phyloP scores from a whole-genome alignment of 2,888 invertebrate genomes.

The Toxonevra muliebris region DNA sequence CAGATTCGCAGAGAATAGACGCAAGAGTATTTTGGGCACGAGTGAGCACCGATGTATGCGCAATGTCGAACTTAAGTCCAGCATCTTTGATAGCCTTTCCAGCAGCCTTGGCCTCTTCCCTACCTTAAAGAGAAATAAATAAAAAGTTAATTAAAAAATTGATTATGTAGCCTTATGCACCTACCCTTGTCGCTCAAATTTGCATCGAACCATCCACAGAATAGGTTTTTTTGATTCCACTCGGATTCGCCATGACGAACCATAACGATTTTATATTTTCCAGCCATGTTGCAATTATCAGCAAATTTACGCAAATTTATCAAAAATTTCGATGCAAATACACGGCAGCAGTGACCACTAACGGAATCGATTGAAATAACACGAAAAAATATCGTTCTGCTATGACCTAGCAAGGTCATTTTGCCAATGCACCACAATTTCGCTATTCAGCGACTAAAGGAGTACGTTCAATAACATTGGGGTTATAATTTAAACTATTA shows the following conservation, averaged over 20 bases:
- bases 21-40: conserved; percentile 82
- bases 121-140: conserved; percentile 46
- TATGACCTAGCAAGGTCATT: too few relatives aligned
- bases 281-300: conserved; percentile 53
- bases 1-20: conserved; percentile 74
- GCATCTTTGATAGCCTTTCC: conserved; percentile 82
- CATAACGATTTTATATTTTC: conserved; percentile 76
- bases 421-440: too few relatives aligned
- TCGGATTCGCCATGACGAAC: conserved; percentile 81
- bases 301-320: neutral
- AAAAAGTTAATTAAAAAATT: conserved; percentile 21
- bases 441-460: too few relatives aligned
- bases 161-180: conserved; percentile 22
- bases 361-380: conserved; percentile 4
- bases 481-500: too few relatives aligned
- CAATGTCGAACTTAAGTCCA: conserved; percentile 79
- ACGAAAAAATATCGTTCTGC: too few relatives aligned
- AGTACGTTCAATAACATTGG: too few relatives aligned
- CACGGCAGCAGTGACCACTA: neutral
- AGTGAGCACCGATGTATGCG: conserved; percentile 83
- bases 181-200: conserved; percentile 76
- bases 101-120: conserved; percentile 67
- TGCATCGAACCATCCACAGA: conserved; percentile 80
- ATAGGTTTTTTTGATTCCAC: conserved; percentile 80
- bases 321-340: neutral